Percentiles rank a stretch among this genome's conserved stretches.
These are phyloP conservation scores for Physella acuta DNA, from an alignment of 1,140 invertebrate genomes.

Conservation along the genomic window DNA sequence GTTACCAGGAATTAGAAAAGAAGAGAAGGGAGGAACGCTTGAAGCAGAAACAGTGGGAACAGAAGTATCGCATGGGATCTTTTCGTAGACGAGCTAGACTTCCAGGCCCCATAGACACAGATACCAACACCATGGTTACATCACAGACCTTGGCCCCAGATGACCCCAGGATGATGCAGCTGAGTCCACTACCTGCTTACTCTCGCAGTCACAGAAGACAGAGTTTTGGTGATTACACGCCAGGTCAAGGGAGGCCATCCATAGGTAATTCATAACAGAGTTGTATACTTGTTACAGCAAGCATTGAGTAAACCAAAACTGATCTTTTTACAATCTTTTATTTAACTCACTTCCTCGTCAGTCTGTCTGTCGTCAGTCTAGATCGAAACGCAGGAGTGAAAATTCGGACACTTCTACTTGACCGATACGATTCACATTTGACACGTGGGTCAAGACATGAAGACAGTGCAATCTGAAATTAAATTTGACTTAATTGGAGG, in stretches of 20 bases:
- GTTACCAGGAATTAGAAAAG: constrained; percentile 49
- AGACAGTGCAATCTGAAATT: too few relatives aligned
- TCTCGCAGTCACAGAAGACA: constrained; percentile 17
- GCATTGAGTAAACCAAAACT: too few relatives aligned
- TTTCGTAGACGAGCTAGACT: constrained; percentile 47
- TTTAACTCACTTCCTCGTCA: too few relatives aligned
- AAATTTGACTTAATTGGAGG: too few relatives aligned
- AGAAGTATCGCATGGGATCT: constrained; percentile 50
- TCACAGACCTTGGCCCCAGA: constrained; percentile 25
- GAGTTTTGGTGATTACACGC: constrained; percentile 16
- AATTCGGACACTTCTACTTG: too few relatives aligned
- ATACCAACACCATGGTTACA: constrained; percentile 24
- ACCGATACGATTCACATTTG: too few relatives aligned
- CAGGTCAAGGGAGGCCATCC: constrained; percentile 1
- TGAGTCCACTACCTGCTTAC: constrained; percentile 24
- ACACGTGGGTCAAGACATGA: too few relatives aligned
- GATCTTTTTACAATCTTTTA: too few relatives aligned
- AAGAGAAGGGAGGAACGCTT: constrained; percentile 50
- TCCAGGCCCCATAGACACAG: constrained; percentile 37
- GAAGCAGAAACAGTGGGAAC: constrained; percentile 54
- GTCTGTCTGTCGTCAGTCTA: too few relatives aligned
- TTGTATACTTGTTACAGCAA: too few relatives aligned
- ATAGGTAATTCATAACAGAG: not conserved
- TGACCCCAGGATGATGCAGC: constrained; percentile 22
- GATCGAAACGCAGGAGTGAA: too few relatives aligned